Evolutionary conservation across 1,140 invertebrate species (phyloP).

Genomic region (Acyrthosiphon pisum): DNA sequence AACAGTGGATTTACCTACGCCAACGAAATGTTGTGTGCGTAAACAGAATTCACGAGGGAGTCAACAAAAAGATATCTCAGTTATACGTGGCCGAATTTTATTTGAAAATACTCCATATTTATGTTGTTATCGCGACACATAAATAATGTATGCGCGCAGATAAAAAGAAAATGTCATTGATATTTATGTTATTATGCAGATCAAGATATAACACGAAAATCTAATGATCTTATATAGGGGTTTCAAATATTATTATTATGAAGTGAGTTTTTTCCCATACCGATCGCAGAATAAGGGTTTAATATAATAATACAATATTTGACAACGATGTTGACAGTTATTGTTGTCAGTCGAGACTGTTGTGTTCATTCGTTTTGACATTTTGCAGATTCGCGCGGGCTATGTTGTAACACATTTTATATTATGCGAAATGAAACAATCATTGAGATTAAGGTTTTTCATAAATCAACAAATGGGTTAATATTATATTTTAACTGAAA

Average conservation of each 20-base stretch:
- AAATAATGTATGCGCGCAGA: background rate
- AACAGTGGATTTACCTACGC: background rate
- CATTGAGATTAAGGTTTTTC: background rate
- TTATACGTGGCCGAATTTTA: conserved; percentile 28
- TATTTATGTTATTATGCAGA: conserved; percentile 28
- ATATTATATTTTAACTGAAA: background rate
- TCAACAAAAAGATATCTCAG: conserved; percentile 1
- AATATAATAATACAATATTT: background rate
- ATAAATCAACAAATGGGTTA: background rate
- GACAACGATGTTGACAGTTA: background rate
- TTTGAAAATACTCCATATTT: conserved; percentile 26
- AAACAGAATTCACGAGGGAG: background rate
- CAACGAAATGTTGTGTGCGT: background rate
- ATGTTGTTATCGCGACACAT: background rate
- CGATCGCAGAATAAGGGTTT: background rate
- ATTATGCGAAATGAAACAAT: background rate
- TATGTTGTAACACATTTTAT: background rate
- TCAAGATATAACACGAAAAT: background rate
- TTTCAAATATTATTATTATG: background rate
- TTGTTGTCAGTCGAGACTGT: background rate
- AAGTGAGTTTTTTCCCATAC: background rate
- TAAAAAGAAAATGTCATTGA: background rate
- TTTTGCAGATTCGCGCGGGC: background rate
- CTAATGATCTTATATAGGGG: background rate
- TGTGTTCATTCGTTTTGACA: background rate